Base-by-base conservation (phyloP, 2,113 vertebrate genomes). In the Labrus mixtus region DNA sequence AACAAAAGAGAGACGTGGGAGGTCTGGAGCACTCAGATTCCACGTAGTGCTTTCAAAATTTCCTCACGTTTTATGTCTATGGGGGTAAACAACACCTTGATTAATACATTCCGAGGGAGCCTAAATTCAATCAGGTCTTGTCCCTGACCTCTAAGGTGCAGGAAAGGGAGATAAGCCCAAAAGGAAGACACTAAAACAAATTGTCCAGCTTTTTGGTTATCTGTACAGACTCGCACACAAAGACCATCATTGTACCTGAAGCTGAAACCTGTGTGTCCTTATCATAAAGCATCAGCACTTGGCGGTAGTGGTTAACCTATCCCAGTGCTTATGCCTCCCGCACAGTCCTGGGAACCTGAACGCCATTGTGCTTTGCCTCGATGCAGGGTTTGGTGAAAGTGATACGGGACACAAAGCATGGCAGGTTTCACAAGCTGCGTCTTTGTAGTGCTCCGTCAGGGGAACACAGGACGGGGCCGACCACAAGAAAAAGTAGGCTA, bases 281-380 rank as follows among this genome's bases (percentile, higher is more conserved):
- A 93, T 93, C 90, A 57, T 62, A 57, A 84, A 88, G 83, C 83
- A 90, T 92, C 90, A 82, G 84, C 87, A 87, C 90, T 87, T 81
- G 73, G 86, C 37, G 57, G 69, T 37, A 11, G 67, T 65, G 83
- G 91, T 89, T 92, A 91, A 91, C 89, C 85, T 92, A 90, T 76
- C 85, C 77, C 73, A n/a, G 70, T 6, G 12, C 81, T 81, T 67
- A 81, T 76, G 50, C 89, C 84, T 83, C 73, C 87, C 65, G 17
- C 79, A 19, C 79, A 70, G 87, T 86, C 82, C 68, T 91, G 92
- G 86, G 91, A 93, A 92, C 84, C 83, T 25, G 9, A 51, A 23
- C 54, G 80, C 71, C 78, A 81, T 91, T 93, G 91, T 93, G 71
- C 65, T 61, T 41, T 85, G 78, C 82, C 85, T 88, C 74, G 77